phyloP scores from a whole-genome alignment of 2,888 invertebrate genomes.

The Girardia tigrina region DNA sequence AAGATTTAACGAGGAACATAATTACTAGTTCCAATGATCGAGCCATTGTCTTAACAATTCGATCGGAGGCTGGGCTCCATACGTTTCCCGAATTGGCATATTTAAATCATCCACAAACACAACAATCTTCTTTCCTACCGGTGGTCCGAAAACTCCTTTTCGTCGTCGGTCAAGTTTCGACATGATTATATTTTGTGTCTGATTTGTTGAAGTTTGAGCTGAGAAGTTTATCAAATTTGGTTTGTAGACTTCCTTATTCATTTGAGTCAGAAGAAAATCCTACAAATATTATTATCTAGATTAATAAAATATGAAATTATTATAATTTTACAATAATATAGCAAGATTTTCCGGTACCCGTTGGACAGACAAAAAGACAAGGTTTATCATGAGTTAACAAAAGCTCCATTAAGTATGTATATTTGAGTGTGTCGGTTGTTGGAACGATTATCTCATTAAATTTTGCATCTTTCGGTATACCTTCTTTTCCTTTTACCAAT shows the following conservation, averaged over 20 bases:
- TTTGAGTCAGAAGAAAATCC: constrained; percentile 61
- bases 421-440: constrained; percentile 74
- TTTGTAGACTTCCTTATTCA: constrained; percentile 65
- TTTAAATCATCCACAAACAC: constrained; percentile 90
- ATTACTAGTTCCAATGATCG: constrained; percentile 51
- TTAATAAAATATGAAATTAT: constrained; percentile 38
- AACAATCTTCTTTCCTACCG: constrained; percentile 67
- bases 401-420: constrained; percentile 64
- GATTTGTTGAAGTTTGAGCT: constrained; percentile 79
- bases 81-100: constrained; percentile 75
- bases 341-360: constrained; percentile 52
- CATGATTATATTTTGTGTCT: constrained; percentile 86
- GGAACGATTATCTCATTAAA: constrained; percentile 87
- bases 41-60: constrained; percentile 60
- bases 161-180: constrained; percentile 76
- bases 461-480: constrained; percentile 72
- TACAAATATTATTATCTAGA: constrained; percentile 38
- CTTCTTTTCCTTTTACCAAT: constrained; percentile 59
- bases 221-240: constrained; percentile 79
- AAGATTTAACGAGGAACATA: no score
- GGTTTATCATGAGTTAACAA: constrained; percentile 69
- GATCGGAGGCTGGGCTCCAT: constrained; percentile 84
- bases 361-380: constrained; percentile 62
- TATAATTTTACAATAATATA: constrained; percentile 48
- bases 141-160: constrained; percentile 82